Conservation (phyloP, 1,140 invertebrate genomes). For the Pararge aegeria region DNA sequence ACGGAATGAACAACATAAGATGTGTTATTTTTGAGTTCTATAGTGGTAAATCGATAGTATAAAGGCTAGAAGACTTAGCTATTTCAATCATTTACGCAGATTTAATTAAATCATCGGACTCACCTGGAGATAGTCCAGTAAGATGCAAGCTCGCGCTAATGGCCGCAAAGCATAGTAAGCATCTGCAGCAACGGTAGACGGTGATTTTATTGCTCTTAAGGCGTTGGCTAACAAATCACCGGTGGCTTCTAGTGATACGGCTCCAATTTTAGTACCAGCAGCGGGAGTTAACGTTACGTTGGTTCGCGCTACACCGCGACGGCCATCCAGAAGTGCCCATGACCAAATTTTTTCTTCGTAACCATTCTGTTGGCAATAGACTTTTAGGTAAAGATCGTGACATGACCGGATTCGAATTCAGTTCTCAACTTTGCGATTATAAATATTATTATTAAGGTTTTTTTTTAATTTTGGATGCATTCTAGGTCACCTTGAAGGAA, state of each 20-base stretch:
- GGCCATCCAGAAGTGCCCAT: conserved; percentile 57
- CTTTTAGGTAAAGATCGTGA: not conserved
- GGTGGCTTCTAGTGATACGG: conserved; percentile 42
- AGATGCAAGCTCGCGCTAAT: conserved; percentile 54
- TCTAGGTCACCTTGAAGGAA: no score
- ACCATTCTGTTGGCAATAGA: conserved; percentile 43
- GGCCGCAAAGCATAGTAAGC: conserved; percentile 53
- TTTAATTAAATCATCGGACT: no score
- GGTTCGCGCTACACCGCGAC: conserved; percentile 46
- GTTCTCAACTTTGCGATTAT: no score
- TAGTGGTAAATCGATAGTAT: no score
- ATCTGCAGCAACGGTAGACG: conserved; percentile 54
- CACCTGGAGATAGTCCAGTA: conserved; percentile 67
- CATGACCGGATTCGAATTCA: no score
- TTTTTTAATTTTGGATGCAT: no score
- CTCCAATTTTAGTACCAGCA: conserved; percentile 40
- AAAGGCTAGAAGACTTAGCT: no score
- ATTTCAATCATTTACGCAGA: no score
- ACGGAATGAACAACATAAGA: no score
- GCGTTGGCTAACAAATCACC: conserved; percentile 61
- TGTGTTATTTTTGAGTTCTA: no score
- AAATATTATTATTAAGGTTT: no score
- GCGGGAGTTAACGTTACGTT: conserved; percentile 48
- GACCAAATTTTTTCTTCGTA: conserved; percentile 59
- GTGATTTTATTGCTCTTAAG: conserved; percentile 38